Evolutionary conservation across 2,888 invertebrate species (phyloP).

Genomic region (Synergus itoensis): DNA sequence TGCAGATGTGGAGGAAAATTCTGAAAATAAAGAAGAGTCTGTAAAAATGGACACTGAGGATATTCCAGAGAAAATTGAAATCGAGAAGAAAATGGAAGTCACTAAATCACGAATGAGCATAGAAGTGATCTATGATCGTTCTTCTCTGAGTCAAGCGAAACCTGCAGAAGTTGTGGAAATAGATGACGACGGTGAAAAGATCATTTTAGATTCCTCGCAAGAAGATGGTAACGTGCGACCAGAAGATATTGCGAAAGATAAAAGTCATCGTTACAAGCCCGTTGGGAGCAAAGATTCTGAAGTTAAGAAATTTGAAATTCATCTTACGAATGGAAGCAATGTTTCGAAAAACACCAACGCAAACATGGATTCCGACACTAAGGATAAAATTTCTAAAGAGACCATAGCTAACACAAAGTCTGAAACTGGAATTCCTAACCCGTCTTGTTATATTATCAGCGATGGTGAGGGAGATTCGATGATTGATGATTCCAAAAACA

Average conservation of each 20-base stretch:
- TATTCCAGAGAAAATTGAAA: neutral
- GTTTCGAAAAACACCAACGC: conserved; percentile 53
- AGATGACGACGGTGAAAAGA: conserved; percentile 68
- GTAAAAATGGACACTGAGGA: neutral
- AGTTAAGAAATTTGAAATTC: conserved; percentile 37
- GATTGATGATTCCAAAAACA: conserved; percentile 61
- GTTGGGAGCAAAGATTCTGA: conserved; percentile 41
- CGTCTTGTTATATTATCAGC: conserved; percentile 64
- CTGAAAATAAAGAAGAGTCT: neutral
- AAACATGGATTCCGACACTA: conserved; percentile 54
- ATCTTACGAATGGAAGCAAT: conserved; percentile 13
- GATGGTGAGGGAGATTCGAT: conserved; percentile 69
- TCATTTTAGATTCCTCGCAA: conserved; percentile 66
- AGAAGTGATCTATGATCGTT: conserved; percentile 70
- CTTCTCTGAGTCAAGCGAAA: conserved; percentile 51
- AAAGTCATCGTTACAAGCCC: conserved; percentile 44
- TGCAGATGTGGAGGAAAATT: conserved; percentile 1
- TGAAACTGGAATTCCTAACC: conserved; percentile 33
- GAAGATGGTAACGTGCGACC: conserved; percentile 53
- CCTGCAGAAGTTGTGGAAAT: conserved; percentile 69
- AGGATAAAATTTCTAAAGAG: conserved; percentile 44
- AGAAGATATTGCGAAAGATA: conserved; percentile 54
- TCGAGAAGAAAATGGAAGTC: neutral
- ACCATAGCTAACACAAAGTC: conserved; percentile 41
- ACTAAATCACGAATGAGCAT: conserved; percentile 65